Evolutionary conservation across 2,797 vertebrate species (phyloP), one percentile per base, ranked within the genome.

Genomic region (Holocentrus rufus): DNA sequence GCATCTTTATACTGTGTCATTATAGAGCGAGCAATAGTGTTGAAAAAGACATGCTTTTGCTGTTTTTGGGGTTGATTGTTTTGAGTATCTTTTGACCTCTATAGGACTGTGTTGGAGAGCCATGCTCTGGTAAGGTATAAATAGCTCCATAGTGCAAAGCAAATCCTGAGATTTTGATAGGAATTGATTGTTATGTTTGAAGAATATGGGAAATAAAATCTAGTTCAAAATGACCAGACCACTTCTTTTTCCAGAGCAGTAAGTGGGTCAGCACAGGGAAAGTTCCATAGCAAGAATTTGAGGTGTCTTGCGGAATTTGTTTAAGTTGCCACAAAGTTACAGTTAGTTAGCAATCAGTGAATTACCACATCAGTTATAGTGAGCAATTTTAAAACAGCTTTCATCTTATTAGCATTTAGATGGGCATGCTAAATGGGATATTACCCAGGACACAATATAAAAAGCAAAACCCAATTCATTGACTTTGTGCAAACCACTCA

Each of bases 371-470:
- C 82, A 67, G 71, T 83, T 90, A 85, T 88, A 90, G 34, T 73
- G 81, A 84, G 70, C 86, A 84, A 83, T 85, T 90, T 90, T 81
- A 81, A 85, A 85, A 82, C 71, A 71, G 84, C 85, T 89, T 87
- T 88, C 81, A 85, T 85, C 87, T 87, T 88, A 93, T 94, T 93
- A 90, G 90, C 90, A 93, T 93, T 92, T 93, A 91, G 90, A 93
- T 92, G 74, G 88, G 78, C 88, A 89, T 88, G 82, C 73, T 87
- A 86, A 92, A 92, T 87, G 79, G 85, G 79, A 90, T 89, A 90
- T 87, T 87, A 82, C 85, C 88, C 83, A 86, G 90, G 89, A 89
- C 87, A 90, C 80, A 82, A 84, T 79, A 85, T 88, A 89, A 91
- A 27, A 90, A 87, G 81, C 82, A 81, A 87, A 85, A 88, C 80